A percentile compares a stretch with the other conserved stretches of the same genome.
Conservation (phyloP, 2,888 invertebrate genomes). For the Listrodromus nycthemerus region DNA sequence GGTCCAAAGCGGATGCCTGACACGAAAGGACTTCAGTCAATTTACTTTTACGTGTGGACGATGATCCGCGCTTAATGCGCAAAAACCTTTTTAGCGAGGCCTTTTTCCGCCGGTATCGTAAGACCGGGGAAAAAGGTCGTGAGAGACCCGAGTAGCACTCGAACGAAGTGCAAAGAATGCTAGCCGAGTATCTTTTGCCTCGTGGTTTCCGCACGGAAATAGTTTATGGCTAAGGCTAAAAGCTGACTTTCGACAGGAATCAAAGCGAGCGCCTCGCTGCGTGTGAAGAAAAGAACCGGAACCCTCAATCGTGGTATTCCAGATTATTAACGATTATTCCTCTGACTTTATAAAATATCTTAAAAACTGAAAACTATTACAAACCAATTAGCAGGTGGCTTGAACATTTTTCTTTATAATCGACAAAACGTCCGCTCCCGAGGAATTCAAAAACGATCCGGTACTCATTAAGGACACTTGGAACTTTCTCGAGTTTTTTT, state of each 20-base stretch:
- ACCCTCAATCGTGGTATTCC: background rate
- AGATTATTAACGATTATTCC: too few relatives aligned
- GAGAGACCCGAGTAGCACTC: conserved; percentile 18
- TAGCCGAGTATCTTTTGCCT: conserved; percentile 3
- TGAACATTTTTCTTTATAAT: too few relatives aligned
- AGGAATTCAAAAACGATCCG: too few relatives aligned
- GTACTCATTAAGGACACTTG: too few relatives aligned
- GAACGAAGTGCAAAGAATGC: conserved; percentile 40
- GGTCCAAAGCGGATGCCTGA: background rate
- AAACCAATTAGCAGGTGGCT: too few relatives aligned
- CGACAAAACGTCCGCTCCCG: too few relatives aligned
- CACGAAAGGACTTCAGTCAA: conserved; percentile 20
- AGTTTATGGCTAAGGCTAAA: background rate
- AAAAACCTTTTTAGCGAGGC: conserved; percentile 46
- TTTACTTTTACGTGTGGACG: conserved; percentile 38
- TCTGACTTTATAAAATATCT: too few relatives aligned
- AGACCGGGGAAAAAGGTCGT: background rate
- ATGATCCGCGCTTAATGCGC: conserved; percentile 46
- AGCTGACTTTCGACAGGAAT: conserved; percentile 4
- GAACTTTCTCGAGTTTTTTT: too few relatives aligned
- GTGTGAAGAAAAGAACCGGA: conserved; percentile 12
- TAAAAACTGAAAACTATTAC: too few relatives aligned
- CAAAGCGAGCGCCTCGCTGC: conserved; percentile 23
- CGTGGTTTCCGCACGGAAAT: conserved; percentile 28
- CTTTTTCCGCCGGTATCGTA: background rate